A percentile compares a stretch with the other conserved stretches of the same genome.
Evolutionary conservation across 1,140 invertebrate species (phyloP).

Genomic region (Drosophila littoralis): DNA sequence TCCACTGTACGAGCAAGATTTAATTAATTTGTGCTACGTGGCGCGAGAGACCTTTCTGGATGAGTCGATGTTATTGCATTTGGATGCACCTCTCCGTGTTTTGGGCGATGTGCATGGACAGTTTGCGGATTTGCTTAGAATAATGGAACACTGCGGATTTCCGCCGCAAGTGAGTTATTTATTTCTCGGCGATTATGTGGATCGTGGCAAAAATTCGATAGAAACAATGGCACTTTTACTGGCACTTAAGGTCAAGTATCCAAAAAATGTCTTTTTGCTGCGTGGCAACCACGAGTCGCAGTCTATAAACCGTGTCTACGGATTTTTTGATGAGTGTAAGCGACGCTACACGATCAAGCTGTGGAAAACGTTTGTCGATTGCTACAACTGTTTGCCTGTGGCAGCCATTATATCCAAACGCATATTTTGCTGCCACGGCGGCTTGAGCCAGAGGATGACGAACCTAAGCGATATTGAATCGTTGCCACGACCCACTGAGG

Average conservation of each 20-base stretch:
- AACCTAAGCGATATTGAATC: constrained; percentile 94
- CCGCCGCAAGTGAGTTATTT: constrained; percentile 99
- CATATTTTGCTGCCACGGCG: constrained; percentile 98
- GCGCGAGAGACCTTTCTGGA: constrained; percentile 98
- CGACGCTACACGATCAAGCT: constrained; percentile 97
- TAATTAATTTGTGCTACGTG: constrained; percentile 87
- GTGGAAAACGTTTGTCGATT: constrained; percentile 97
- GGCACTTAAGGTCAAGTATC: constrained; percentile 97
- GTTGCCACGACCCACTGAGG: constrained; percentile 95
- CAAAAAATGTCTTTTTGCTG: constrained; percentile 93
- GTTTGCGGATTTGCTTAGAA: constrained; percentile 97
- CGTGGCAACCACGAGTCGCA: constrained; percentile 86
- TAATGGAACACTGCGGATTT: constrained; percentile 99
- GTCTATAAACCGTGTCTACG: constrained; percentile 95
- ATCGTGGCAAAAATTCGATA: constrained; percentile 92
- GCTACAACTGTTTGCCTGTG: constrained; percentile 89
- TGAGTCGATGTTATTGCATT: constrained; percentile 97
- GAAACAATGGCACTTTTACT: constrained; percentile 96
- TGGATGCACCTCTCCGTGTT: constrained; percentile 98
- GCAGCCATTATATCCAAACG: constrained; percentile 98
- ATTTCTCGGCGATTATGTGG: constrained; percentile 96
- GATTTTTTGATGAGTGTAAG: constrained; percentile 98
- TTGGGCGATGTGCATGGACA: constrained; percentile 99
- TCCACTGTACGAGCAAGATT: constrained; percentile 21
- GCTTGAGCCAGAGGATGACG: constrained; percentile 93